Evolutionary conservation across 1,140 invertebrate genomes (phyloP), one percentile per base, ranked within the genome.

Genomic region (Lordiphosa stackelbergi): DNA sequence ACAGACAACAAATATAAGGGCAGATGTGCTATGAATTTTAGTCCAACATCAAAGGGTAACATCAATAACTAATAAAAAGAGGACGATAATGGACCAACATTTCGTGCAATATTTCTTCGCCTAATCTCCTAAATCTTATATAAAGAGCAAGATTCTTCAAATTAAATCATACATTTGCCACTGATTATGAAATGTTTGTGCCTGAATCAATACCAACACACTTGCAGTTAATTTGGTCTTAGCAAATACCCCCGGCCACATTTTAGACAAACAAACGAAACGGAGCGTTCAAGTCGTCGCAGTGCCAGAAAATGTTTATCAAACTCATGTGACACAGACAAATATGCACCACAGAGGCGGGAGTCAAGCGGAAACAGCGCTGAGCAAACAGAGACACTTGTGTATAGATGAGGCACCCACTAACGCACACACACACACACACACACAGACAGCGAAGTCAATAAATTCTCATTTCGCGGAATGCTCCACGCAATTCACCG

Each of bases 381-480:
- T 45, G 38, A 45, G 36, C 55, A 70, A 66, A 62, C 66, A 74
- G 48, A 64, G 53, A 52, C 55, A 71, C 58, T 81, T 71, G 24
- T 28, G 24, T 28, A 74, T 54, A 68, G 45, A 57, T 53, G 52
- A 42, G 38, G 35, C 54, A 71, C 60, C 52, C 53, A 61, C 31
- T 40, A 16, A 16, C 16, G 1, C 16, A 16, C 46, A 40, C 12
- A 34, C 38, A 41, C 11, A 53, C 36, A 13, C 40, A 58, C 35
- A 34, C 38, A 41, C 11, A 53, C 36, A 13, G 36, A 58, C 35
- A 56, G 34, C n/a, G 60, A 63, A 83, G 77, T 83, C 77, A 83
- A 83, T 83, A 83, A 77, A 83, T 83, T 83, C 60, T 77, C 77
- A 83, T 83, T 83, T 83, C 57, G 58, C 66, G 57, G 31, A 53